Evolutionary conservation across 2,113 vertebrate genomes (phyloP), one percentile per base, ranked within the genome.

Genomic region (Tympanuchus pallidicinctus): DNA sequence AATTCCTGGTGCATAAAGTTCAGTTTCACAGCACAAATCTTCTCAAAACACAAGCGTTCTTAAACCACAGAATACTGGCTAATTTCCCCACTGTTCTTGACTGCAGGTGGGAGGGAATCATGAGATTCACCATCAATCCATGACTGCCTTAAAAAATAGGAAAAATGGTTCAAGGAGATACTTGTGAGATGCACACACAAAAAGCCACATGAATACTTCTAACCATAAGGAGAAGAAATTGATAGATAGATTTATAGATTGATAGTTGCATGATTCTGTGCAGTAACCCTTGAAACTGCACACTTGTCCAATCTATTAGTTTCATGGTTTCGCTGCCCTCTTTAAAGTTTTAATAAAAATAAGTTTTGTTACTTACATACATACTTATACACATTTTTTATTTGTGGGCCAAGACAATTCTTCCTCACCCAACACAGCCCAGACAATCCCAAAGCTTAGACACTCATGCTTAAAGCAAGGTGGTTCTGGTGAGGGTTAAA

Each of bases 1-100:
- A 86, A 91, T 83, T 76, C 79, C 82, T 32, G 56, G 65, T 1
- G 47, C 88, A 90, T 82, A 70, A 95, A 97, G 88, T 96, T 92
- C 86, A 88, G 87, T 80, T 87, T 87, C 92, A 95, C 84, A 72
- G 90, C 57, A 67, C 83, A 88, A 93, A 56, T 64, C 71, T 71
- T 67, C 65, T 69, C 61, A 59, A 90, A 93, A 86, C 92, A 69
- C 65, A 38, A 38, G 36, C 9, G 36, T 38, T 38, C 36, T 73
- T 30, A 83, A 92, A 88, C 83, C 90, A 86, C 90, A 84, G 69
- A 70, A 86, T 56, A 52, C 57, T 69, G 20, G 43, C 47, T 81
- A n/a, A 67, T 42, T 94, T 91, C 66, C 65, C 66, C 24, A 0
- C 34, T 20, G 56, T 52, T 61, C 34, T 65, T 34, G 43, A 54